These are phyloP conservation scores for Ceratina japonica DNA, from an alignment of 1,140 invertebrate species.

Conservation along the genomic window DNA sequence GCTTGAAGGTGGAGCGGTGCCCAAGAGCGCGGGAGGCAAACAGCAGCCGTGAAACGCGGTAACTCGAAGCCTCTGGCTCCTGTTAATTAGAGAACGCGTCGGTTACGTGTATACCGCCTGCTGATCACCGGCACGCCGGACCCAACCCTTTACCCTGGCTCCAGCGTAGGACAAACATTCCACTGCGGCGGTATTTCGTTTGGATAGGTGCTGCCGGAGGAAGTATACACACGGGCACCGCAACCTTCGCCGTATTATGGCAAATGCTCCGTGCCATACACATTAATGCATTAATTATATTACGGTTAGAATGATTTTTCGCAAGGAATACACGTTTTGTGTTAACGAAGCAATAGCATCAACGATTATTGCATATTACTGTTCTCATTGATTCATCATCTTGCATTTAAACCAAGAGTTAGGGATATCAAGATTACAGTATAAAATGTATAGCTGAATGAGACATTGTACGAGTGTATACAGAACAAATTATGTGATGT, in stretches of 20 bases:
- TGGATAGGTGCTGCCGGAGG: no score
- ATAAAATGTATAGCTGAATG: no score
- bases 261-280: not conserved
- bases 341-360: no score
- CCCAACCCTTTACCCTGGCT: slow-evolving; percentile 1
- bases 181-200: not conserved
- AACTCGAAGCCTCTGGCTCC: slow-evolving; percentile 51
- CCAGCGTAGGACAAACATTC: slow-evolving; percentile 4
- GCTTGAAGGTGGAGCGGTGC: slow-evolving; percentile 10
- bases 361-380: no score
- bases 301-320: no score
- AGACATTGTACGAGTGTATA: no score
- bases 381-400: no score
- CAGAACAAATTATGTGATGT: no score
- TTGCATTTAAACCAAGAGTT: no score
- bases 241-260: not conserved
- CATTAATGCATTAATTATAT: slow-evolving; percentile 38
- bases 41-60: slow-evolving; percentile 40
- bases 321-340: no score
- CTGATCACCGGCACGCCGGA: slow-evolving; percentile 35
- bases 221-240: no score
- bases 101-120: slow-evolving; percentile 36
- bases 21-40: slow-evolving; percentile 35
- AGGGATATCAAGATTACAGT: no score
- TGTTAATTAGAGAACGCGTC: slow-evolving; percentile 59